These are phyloP conservation scores for Acestrorhynchus altus DNA, from an alignment of 2,797 vertebrate genomes.

Conservation along the genomic window DNA sequence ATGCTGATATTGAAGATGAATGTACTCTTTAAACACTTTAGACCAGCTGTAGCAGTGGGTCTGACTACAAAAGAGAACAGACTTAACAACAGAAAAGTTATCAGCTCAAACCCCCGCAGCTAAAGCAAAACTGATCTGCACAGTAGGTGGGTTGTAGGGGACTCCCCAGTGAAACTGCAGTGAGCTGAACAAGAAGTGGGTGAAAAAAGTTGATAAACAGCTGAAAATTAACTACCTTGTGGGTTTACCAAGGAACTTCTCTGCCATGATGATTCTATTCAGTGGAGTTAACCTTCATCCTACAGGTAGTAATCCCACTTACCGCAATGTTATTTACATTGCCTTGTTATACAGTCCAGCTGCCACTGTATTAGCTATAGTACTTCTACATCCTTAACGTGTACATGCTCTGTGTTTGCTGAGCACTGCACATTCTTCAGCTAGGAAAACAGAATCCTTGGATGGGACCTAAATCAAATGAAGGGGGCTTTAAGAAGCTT, in stretches of 20 bases:
- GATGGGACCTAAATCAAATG: slow-evolving; percentile 23
- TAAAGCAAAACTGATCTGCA: not conserved
- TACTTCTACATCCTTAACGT: not conserved
- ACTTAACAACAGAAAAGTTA: not conserved
- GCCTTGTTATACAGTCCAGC: slow-evolving; percentile 19
- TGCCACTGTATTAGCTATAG: not conserved
- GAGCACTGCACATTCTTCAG: slow-evolving; percentile 11
- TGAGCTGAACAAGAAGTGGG: slow-evolving; percentile 1
- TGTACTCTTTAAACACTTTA: too few species aligned
- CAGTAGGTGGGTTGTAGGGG: not conserved
- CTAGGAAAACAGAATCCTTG: not conserved
- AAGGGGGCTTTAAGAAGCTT: slow-evolving; percentile 13
- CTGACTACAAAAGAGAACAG: not conserved
- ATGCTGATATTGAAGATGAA: too few species aligned
- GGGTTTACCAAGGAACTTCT: not conserved
- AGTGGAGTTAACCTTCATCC: slow-evolving; percentile 3
- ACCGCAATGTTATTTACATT: slow-evolving; percentile 16
- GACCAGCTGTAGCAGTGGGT: too few species aligned
- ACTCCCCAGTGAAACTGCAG: not conserved
- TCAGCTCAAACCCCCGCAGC: not conserved
- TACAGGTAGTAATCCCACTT: slow-evolving; percentile 5
- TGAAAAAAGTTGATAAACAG: too few species aligned
- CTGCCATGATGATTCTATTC: not conserved
- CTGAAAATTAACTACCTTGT: slow-evolving; percentile 2
- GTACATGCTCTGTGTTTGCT: not conserved